Evolutionary conservation across 2,888 invertebrate genomes (phyloP).

Genomic region (Ptychoptera albimana): DNA sequence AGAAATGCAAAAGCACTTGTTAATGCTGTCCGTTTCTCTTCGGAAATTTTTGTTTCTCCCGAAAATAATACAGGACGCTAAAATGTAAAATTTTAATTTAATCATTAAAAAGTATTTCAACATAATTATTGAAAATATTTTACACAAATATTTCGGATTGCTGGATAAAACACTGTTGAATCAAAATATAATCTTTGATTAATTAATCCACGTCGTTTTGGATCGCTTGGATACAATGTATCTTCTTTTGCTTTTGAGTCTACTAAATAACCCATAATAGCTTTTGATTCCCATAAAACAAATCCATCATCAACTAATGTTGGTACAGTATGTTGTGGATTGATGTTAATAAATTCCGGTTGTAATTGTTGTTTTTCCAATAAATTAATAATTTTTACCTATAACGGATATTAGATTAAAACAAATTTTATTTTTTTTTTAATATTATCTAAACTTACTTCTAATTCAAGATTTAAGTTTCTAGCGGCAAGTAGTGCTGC

Average conservation of each 20-base stretch:
- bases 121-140: conserved; percentile 9
- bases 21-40: conserved; percentile 36
- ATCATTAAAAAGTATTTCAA: too few relatives aligned
- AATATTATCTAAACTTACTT: conserved; percentile 21
- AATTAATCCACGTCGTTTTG: conserved; percentile 37
- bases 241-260: conserved; percentile 36
- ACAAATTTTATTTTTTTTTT: neutral
- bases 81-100: neutral
- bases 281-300: conserved; percentile 51
- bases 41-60: conserved; percentile 38
- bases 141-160: conserved; percentile 45
- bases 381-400: conserved; percentile 36
- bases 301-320: conserved; percentile 51
- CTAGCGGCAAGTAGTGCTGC: conserved; percentile 42
- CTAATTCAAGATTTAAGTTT: conserved; percentile 37
- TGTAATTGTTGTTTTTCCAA: conserved; percentile 41
- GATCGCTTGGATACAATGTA: conserved; percentile 42
- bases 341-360: conserved; percentile 40
- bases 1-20: conserved; percentile 35
- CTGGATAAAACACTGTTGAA: conserved; percentile 40
- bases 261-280: conserved; percentile 45
- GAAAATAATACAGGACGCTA: conserved; percentile 44
- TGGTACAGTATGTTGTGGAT: conserved; percentile 51
- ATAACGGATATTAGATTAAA: neutral
- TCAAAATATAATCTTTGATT: conserved; percentile 48